Percentiles rank a stretch among this genome's conserved stretches.
Conservation (phyloP, 2,113 vertebrate genomes). For the Eulemur macaco region DNA sequence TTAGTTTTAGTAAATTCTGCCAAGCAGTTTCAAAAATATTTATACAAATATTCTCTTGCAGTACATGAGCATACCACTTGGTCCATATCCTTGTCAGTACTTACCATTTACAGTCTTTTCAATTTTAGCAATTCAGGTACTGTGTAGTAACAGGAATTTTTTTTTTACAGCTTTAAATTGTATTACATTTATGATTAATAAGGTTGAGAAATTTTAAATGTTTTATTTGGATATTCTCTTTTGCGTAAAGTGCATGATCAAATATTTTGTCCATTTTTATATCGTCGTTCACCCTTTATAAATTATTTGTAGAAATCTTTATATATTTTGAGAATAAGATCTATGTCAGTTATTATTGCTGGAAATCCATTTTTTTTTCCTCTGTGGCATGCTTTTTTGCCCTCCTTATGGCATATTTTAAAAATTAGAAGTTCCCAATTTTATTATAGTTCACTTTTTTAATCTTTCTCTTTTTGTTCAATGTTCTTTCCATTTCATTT, state of each 20-base stretch:
- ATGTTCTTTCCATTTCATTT: neutral
- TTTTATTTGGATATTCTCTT: neutral
- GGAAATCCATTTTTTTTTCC: neutral
- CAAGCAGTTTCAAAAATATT: neutral
- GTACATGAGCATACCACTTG: neutral
- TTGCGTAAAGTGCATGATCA: neutral
- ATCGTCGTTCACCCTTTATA: neutral
- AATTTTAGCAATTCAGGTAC: neutral
- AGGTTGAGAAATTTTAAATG: neutral
- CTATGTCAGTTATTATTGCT: neutral
- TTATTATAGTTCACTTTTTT: neutral
- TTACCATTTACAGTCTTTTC: neutral
- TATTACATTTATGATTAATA: neutral
- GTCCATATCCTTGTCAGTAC: neutral
- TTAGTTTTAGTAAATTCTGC: neutral
- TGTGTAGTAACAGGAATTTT: neutral
- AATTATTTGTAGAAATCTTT: neutral
- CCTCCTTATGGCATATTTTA: neutral
- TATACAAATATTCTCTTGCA: neutral
- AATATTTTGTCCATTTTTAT: neutral
- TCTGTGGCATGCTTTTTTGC: neutral
- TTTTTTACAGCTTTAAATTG: neutral
- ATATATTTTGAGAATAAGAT: neutral
- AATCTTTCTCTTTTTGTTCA: neutral
- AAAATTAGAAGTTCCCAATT: neutral